Evolutionary conservation across 2,797 vertebrate genomes (phyloP), one percentile per base, ranked within the genome.

Genomic region (Chromis chromis): DNA sequence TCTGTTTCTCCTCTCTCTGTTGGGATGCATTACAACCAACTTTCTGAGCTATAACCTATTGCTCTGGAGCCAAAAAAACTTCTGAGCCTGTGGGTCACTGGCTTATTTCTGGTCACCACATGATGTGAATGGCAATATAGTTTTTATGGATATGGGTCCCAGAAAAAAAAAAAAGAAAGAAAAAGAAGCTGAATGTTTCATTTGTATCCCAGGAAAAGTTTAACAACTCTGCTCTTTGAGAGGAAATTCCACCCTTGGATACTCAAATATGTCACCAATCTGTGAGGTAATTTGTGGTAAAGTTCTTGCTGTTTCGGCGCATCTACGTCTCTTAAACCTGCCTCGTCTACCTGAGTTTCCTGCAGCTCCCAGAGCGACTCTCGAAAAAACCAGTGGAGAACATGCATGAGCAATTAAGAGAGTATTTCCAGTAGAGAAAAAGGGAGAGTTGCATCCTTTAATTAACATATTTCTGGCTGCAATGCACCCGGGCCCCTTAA

Each of bases 121-220:
- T 83, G 63, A 87, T 48, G 56, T 71, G 77, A 82, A 46, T n/a
- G 66, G 70, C 57, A 77, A 62, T 84, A 81, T 55, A 78, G 55
- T 67, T 87, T 81, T 83, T 69, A 68, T 78, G 70, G 64, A 76
- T 76, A 40, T 66, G 22, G 21, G 14, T 65, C 42, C 22, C 17
- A 58, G 31, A 71, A 59, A 70, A 69, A 70, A 61, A 13, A 50
- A 24, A 49, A 49, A 31, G 6, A 7, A 31, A 31, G 28, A 31
- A 48, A 48, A 49, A 49, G 19, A 71, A 61, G 54, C 33, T 49
- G 60, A 19, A 63, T 27, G 83, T 84, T 56, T 50, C 6, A 22
- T 83, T 82, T 67, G 44, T 44, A 70, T 65, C 76, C 77, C 71
- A 71, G 14, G 44, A 66, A 25, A 72, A 61, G 50, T 83, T 83